Evolutionary conservation across 1,140 invertebrate species (phyloP).

Genomic region (Bombus picipes): DNA sequence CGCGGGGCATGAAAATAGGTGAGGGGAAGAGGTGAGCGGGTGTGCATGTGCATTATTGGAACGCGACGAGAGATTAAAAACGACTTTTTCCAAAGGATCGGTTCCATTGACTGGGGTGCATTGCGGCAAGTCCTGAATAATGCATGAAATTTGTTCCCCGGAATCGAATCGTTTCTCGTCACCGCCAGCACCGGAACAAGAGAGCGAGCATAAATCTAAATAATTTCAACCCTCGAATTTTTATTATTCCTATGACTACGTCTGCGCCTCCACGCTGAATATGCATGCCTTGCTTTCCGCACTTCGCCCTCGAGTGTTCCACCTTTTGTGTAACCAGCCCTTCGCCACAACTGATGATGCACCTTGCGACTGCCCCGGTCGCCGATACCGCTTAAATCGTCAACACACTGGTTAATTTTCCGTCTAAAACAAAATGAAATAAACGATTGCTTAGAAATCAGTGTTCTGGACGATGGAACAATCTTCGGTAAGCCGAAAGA

Average conservation of each 20-base stretch:
- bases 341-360: conserved; percentile 37
- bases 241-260: conserved; percentile 77
- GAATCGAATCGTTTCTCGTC: conserved; percentile 80
- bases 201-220: conserved; percentile 81
- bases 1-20: not conserved
- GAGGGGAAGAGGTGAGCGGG: not conserved
- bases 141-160: conserved; percentile 81
- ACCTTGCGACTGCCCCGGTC: conserved; percentile 18
- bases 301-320: conserved; percentile 58
- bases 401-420: conserved; percentile 31
- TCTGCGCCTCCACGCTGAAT: conserved; percentile 67
- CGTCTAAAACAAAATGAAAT: conserved; percentile 16
- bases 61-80: conserved; percentile 76
- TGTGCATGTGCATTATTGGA: conserved; percentile 57
- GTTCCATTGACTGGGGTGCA: conserved; percentile 74
- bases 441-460: not conserved
- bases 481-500: not conserved
- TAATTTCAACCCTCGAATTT: conserved; percentile 80
- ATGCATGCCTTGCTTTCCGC: conserved; percentile 72
- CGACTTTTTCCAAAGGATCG: conserved; percentile 76
- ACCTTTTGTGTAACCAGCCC: conserved; percentile 65
- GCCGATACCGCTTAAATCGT: not conserved
- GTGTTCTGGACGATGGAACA: not conserved
- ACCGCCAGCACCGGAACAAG: conserved; percentile 74
- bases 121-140: conserved; percentile 77